Evolutionary conservation across 2,113 vertebrate species (phyloP).

Genomic region (Corydoras maculifer): DNA sequence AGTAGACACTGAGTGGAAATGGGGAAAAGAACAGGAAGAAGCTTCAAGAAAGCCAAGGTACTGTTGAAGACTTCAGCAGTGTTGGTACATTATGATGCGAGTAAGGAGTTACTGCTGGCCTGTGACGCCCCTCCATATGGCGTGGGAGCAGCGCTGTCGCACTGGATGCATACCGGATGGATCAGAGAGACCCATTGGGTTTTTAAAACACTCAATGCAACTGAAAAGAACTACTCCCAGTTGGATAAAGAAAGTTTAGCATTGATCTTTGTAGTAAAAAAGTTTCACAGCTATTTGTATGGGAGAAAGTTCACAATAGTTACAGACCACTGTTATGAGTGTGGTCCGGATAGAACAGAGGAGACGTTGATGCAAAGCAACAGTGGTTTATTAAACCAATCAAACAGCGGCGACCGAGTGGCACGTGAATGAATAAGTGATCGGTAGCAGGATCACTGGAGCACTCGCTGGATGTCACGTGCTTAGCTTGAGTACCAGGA

Average conservation of each 20-base stretch:
- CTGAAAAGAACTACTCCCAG: conserved; percentile 29
- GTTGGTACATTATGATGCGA: background rate
- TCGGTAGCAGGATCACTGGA: too few relatives aligned
- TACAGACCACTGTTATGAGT: conserved; percentile 4
- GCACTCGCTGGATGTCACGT: too few relatives aligned
- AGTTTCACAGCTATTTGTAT: conserved; percentile 37
- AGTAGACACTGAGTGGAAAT: conserved; percentile 14
- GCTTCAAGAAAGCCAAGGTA: background rate
- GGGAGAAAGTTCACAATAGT: conserved; percentile 12
- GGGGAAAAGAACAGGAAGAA: conserved; percentile 8
- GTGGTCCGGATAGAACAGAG: too few relatives aligned
- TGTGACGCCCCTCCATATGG: conserved; percentile 2
- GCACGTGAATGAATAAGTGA: too few relatives aligned
- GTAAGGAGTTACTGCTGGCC: background rate
- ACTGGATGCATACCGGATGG: background rate
- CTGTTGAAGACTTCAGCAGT: background rate
- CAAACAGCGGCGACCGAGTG: too few relatives aligned
- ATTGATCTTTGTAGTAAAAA: conserved; percentile 13
- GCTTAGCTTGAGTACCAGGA: too few relatives aligned
- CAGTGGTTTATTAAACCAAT: too few relatives aligned
- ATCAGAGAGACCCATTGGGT: background rate
- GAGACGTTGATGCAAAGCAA: too few relatives aligned
- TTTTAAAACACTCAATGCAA: background rate
- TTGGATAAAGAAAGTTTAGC: conserved; percentile 19
- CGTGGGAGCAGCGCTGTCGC: background rate